These are phyloP conservation scores for Danionella dracula DNA, from an alignment of 2,797 vertebrate genomes.

Conservation along the genomic window DNA sequence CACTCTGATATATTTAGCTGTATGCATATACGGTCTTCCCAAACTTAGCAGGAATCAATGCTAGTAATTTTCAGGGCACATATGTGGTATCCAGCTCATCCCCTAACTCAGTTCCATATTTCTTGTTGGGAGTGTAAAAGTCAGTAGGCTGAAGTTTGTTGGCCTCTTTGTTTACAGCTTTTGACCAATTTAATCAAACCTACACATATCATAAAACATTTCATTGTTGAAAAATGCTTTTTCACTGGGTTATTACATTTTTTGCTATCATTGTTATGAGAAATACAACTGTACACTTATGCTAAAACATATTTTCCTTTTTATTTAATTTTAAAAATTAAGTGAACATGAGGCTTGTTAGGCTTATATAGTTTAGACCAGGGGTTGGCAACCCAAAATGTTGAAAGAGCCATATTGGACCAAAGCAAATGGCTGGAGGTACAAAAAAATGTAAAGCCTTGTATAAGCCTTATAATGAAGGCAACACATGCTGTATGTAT, in stretches of 20 bases:
- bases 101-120: slow-evolving; percentile 9
- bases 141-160: slow-evolving; percentile 27
- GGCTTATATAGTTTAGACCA: too few relatives aligned
- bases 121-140: slow-evolving; percentile 23
- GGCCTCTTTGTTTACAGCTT: slow-evolving; percentile 19
- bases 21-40: slow-evolving; percentile 17
- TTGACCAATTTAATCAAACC: neutral
- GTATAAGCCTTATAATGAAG: too few relatives aligned
- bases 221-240: neutral
- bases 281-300: too few relatives aligned
- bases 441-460: too few relatives aligned
- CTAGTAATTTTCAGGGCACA: neutral
- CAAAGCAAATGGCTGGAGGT: too few relatives aligned
- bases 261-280: too few relatives aligned
- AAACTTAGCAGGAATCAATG: neutral
- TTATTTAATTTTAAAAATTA: too few relatives aligned
- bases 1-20: slow-evolving; percentile 12
- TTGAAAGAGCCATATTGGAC: too few relatives aligned
- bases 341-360: too few relatives aligned
- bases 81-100: neutral
- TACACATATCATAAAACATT: neutral
- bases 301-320: too few relatives aligned
- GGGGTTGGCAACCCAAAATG: too few relatives aligned
- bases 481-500: too few relatives aligned
- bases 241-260: neutral